Base-by-base conservation (phyloP, 2,797 vertebrate genomes). In the Ispidina lecontei region DNA sequence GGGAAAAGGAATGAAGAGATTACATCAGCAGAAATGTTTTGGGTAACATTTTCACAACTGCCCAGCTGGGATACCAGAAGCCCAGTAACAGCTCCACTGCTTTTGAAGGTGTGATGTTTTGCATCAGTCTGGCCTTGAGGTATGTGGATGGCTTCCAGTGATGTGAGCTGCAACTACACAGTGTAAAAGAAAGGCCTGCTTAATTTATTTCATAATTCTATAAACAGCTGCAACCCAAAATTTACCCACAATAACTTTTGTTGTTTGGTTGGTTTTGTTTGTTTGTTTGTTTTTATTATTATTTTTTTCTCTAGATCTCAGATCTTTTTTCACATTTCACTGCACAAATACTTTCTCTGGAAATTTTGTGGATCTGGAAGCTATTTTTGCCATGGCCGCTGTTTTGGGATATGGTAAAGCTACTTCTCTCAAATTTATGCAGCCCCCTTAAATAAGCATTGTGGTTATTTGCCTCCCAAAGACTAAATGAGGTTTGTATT, bases 41-140 rank as follows among this genome's bases (percentile, higher is more conserved):
- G n/a, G 74, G 31, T 74, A 71, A 44, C 35, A 47, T 82, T 89
- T 92, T 93, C 71, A 41, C 58, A 56, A 71, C 51, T 82, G 31
- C 68, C 74, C 80, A 77, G 17, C 68, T 84, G 83, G 68, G 23
- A 79, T 69, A 49, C 41, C 47, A 77, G 67, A 75, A 91, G 54
- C 83, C 80, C 37, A 37, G 60, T 56, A 56, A 49, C 39, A 89
- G 17, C 43, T 89, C 62, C 31, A 22, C 41, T 87, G 28, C 79
- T 89, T 94, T 94, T 91, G 88, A 91, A 95, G 86, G 62, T 83
- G 59, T 54, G 78, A 47, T 90, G 43, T 84, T 95, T 94, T 84
- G 74, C 86, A 88, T 93, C 80, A 63, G 35, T 83, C 69, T 93
- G 62, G 92, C 69, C 81, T 88, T 3, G 4, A 95, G 84, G 78